These are phyloP conservation scores for Silurus aristotelis DNA, from an alignment of 2,797 vertebrate genomes.

Conservation along the genomic window DNA sequence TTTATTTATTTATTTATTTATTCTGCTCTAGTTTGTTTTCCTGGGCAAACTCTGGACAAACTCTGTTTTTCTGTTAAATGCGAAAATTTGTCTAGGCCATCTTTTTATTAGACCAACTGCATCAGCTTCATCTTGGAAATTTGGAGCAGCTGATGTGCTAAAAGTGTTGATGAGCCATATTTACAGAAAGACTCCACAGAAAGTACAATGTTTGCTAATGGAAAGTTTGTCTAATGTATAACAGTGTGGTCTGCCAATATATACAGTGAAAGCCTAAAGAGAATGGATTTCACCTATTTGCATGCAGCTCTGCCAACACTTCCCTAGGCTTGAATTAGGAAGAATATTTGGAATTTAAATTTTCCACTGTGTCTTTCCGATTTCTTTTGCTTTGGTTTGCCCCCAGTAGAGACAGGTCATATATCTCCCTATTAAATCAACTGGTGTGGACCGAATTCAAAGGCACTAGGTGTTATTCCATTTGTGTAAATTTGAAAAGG, in stretches of 20 bases:
- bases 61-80: neutral
- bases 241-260: slow-evolving; percentile 21
- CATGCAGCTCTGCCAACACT: slow-evolving; percentile 28
- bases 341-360: slow-evolving; percentile 13
- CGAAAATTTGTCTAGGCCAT: slow-evolving; percentile 12
- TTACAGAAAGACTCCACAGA: slow-evolving; percentile 8
- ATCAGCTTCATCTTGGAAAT: slow-evolving; percentile 16
- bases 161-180: neutral
- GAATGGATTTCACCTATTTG: slow-evolving; percentile 25
- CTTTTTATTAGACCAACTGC: neutral
- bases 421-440: slow-evolving; percentile 27
- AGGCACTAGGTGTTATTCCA: slow-evolving; percentile 2
- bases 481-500: slow-evolving; percentile 11
- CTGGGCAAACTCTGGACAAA: neutral
- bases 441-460: slow-evolving; percentile 6
- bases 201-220: slow-evolving; percentile 24
- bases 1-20: too few species aligned
- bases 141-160: slow-evolving; percentile 7
- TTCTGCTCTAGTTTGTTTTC: too few species aligned
- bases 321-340: neutral
- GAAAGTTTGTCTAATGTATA: slow-evolving; percentile 16
- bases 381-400: slow-evolving; percentile 28
- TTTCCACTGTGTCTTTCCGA: neutral
- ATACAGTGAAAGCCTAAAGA: slow-evolving; percentile 11
- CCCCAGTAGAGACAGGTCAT: slow-evolving; percentile 26